Percentiles rank a stretch among this genome's conserved stretches.
Evolutionary conservation across 2,888 invertebrate species (phyloP).

Genomic region (Pemphredon lugubris): DNA sequence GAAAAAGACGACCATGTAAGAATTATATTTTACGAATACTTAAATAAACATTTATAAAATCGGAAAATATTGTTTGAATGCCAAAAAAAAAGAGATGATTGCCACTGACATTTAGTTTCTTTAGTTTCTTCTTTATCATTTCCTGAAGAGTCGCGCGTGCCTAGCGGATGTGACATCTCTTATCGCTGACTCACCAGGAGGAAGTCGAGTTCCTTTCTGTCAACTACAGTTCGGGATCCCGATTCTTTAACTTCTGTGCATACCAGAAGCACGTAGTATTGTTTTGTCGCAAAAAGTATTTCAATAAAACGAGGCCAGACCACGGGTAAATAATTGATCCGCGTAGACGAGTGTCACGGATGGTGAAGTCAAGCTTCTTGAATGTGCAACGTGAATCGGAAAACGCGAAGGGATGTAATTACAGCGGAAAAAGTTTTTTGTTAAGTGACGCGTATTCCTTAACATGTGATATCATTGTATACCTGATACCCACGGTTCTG

Average conservation of each 20-base stretch:
- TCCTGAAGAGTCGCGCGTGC: slow-evolving; percentile 15
- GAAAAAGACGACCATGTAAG: neutral
- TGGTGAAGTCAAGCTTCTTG: no score
- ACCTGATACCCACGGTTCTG: no score
- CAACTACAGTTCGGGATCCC: slow-evolving; percentile 8
- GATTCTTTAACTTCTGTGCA: neutral
- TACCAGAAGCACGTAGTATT: neutral
- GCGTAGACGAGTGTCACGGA: no score
- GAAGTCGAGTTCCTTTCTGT: slow-evolving; percentile 56
- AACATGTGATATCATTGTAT: no score
- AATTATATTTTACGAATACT: slow-evolving; percentile 19
- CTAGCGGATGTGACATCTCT: slow-evolving; percentile 41
- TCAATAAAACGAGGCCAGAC: neutral
- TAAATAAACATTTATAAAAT: slow-evolving; percentile 23
- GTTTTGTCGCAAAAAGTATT: neutral
- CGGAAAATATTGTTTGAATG: neutral
- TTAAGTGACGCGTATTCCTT: no score
- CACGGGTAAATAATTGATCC: no score
- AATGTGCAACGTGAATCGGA: no score
- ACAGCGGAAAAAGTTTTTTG: no score
- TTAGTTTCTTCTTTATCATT: neutral
- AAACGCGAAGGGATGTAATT: no score
- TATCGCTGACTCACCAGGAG: slow-evolving; percentile 56
- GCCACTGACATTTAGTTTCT: no score
- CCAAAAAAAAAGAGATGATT: no score